phyloP scores from a whole-genome alignment of 2,888 invertebrate genomes.

The Torymus auratus region DNA sequence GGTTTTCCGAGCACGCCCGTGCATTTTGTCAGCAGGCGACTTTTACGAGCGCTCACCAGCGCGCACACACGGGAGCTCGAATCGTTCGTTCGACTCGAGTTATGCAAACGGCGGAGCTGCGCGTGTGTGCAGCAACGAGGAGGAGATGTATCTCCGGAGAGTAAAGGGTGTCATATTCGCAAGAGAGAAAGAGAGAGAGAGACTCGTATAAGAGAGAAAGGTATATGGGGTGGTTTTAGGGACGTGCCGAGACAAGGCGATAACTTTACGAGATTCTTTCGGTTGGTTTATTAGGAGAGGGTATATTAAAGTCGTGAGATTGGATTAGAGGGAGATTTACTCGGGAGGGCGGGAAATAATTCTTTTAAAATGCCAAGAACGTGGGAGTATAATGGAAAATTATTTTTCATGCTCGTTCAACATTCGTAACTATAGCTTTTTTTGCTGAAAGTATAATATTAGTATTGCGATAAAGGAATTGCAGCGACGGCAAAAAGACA shows the following conservation, averaged over 20 bases:
- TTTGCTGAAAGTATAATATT: too few species aligned
- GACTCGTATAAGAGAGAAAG: neutral
- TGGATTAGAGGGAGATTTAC: too few species aligned
- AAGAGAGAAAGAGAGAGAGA: neutral
- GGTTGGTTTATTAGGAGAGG: too few species aligned
- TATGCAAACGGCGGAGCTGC: constrained; percentile 56
- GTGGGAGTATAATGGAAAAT: too few species aligned
- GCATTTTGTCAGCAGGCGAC: constrained; percentile 63
- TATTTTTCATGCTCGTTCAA: too few species aligned
- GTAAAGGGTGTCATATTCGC: constrained; percentile 13
- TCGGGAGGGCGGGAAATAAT: too few species aligned
- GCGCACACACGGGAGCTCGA: constrained; percentile 13
- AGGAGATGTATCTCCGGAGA: neutral
- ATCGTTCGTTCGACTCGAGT: constrained; percentile 62
- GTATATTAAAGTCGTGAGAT: too few species aligned
- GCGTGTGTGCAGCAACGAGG: too few species aligned
- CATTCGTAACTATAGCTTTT: too few species aligned
- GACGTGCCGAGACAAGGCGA: neutral
- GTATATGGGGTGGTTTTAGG: constrained; percentile 16
- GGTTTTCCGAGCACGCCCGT: constrained; percentile 61
- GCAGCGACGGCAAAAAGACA: too few species aligned
- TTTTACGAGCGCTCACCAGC: constrained; percentile 57
- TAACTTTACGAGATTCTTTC: constrained; percentile 13
- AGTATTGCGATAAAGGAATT: too few species aligned
- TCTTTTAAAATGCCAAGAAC: too few species aligned